Evolutionary conservation across 2,113 vertebrate species (phyloP), one percentile per base, ranked within the genome.

Genomic region (Zapus hudsonius): DNA sequence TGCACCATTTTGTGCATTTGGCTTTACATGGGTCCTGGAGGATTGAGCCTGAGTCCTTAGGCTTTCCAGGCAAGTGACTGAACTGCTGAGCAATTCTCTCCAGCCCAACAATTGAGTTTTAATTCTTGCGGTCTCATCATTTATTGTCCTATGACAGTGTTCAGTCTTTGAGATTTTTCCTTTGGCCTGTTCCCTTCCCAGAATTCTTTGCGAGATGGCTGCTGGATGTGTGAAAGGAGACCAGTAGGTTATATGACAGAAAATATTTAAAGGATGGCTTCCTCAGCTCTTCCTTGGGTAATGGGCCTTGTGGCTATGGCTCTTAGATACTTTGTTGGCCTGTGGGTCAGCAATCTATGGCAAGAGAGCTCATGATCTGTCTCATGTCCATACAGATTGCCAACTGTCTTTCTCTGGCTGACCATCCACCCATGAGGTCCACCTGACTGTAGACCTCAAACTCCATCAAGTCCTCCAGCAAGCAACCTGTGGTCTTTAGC

Each of bases 181-280:
- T 36, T 22, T 70, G 20, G 33, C 90, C 25, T 57, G 11, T 59
- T 84, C 75, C 42, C 69, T 89, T 87, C 83, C 36, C 55, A 89
- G 87, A 90, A 38, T 87, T 38, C 42, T 91, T 87, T 74, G 75
- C 17, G 89, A 91, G 78, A 73, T 74, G 57, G 15, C 23, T 81
- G 40, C 89, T 72, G 27, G 74, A 36, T 33, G 1, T 6, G 59
- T 63, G n/a, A 17, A 9, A 69, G 44, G 7, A 73, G 4, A 9
- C 2, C 38, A 57, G 13, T 84, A 55, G 42, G 12, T 64, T 27
- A 33, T 29, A 9, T 23, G 38, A 33, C 27, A 40, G 33, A 92
- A 47, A 74, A 82, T 25, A 81, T 38, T 31, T 40, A 11, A 12
- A 12, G 25, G 11, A n/a, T 73, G 36, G 7, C 29, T 12, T 22